Conservation (phyloP, 2,888 invertebrate genomes). For the Druceiella hillmani region DNA sequence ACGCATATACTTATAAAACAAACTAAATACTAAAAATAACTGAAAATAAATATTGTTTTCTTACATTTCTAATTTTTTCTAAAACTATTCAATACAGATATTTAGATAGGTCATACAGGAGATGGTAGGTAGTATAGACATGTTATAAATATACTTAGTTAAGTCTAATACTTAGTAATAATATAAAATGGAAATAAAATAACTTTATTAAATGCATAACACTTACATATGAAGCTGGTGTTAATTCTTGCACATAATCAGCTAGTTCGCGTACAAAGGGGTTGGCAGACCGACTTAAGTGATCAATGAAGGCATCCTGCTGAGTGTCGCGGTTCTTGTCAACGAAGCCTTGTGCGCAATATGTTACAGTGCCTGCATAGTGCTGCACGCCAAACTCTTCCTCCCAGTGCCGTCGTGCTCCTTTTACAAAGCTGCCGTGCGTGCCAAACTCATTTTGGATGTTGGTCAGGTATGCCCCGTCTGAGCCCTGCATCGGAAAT, state of each 20-base stretch:
- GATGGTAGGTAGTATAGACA: no score
- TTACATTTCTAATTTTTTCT: no score
- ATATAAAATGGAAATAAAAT: neutral
- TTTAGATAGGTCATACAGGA: no score
- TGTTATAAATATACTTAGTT: no score
- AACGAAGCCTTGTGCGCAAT: constrained; percentile 75
- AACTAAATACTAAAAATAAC: no score
- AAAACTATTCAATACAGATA: no score
- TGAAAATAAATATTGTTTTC: no score
- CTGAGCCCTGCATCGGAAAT: constrained; percentile 59
- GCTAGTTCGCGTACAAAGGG: constrained; percentile 75
- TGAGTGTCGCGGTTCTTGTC: constrained; percentile 91
- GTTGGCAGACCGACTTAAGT: constrained; percentile 77
- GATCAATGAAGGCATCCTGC: constrained; percentile 89
- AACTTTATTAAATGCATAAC: constrained; percentile 11
- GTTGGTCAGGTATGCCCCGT: constrained; percentile 82
- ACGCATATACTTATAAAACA: no score
- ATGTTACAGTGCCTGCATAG: constrained; percentile 86
- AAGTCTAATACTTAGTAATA: no score
- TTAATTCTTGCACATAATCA: constrained; percentile 46
- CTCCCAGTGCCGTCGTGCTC: constrained; percentile 85
- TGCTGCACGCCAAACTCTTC: constrained; percentile 85
- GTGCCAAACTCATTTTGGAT: constrained; percentile 81
- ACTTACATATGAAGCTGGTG: constrained; percentile 61
- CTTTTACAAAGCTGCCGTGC: constrained; percentile 80